A percentile compares a stretch with the other conserved stretches of the same genome.
These are phyloP conservation scores for Halichoerus grypus DNA, from an alignment of 2,113 vertebrate species.

Conservation along the genomic window DNA sequence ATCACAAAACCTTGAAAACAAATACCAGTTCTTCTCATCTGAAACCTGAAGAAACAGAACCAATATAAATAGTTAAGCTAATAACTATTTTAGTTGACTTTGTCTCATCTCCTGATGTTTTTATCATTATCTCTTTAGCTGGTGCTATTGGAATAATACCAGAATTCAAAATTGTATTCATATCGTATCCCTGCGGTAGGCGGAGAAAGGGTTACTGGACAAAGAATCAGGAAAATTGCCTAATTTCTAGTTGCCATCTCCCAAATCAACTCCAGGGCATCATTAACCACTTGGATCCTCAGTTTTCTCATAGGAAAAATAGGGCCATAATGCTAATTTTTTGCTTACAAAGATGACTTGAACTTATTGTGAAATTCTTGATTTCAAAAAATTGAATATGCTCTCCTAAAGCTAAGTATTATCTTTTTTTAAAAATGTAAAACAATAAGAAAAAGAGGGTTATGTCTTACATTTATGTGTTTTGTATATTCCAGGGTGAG, in stretches of 20 bases:
- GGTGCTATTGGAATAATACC: background rate
- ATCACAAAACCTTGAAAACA: conserved; percentile 32
- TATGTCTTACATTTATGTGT: conserved; percentile 50
- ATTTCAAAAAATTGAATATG: background rate
- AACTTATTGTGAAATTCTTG: conserved; percentile 39
- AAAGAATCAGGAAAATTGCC: background rate
- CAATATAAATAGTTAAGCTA: background rate
- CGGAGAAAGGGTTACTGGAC: background rate
- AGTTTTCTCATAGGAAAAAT: conserved; percentile 45
- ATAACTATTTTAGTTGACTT: background rate
- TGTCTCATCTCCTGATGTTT: background rate
- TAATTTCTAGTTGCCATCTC: background rate
- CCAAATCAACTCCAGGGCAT: background rate
- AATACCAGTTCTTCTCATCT: background rate
- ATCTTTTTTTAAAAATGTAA: background rate
- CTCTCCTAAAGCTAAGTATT: conserved; percentile 1
- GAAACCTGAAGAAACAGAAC: conserved; percentile 22
- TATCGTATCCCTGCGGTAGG: background rate
- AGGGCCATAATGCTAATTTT: background rate
- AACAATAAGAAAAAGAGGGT: conserved; percentile 36
- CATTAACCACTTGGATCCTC: background rate
- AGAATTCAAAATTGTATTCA: background rate
- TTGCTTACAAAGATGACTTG: conserved; percentile 30
- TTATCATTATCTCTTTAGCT: background rate
- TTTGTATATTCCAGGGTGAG: conserved; percentile 48